Conservation (phyloP, 2,888 invertebrate species). For the Leptinotarsa haldemani region DNA sequence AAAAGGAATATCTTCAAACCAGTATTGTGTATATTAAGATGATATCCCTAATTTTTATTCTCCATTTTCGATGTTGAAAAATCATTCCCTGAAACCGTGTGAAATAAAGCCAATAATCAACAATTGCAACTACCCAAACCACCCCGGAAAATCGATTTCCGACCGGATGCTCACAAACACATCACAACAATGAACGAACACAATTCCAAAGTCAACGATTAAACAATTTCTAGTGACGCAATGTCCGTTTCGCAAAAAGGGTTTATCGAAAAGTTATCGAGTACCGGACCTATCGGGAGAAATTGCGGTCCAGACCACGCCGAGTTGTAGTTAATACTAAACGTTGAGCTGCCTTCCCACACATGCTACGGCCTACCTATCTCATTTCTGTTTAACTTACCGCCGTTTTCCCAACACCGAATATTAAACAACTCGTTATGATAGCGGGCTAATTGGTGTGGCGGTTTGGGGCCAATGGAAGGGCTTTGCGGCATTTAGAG, state of each 20-base stretch:
- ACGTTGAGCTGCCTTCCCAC: slow-evolving; percentile 47
- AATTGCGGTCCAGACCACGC: slow-evolving; percentile 50
- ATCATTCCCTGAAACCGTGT: not conserved
- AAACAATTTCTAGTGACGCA: not conserved
- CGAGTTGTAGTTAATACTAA: slow-evolving; percentile 50
- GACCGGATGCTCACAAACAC: slow-evolving; percentile 9
- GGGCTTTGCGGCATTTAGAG: not conserved
- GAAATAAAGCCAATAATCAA: not conserved
- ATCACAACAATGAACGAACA: not conserved
- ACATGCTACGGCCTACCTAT: slow-evolving; percentile 50
- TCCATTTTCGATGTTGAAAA: no score
- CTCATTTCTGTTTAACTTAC: slow-evolving; percentile 48
- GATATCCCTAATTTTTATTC: no score
- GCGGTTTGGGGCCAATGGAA: slow-evolving; percentile 7
- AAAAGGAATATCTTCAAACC: no score
- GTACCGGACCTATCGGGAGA: slow-evolving; percentile 26
- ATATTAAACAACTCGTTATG: slow-evolving; percentile 28
- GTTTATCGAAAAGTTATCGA: slow-evolving; percentile 11
- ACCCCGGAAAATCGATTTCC: not conserved
- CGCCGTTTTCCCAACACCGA: slow-evolving; percentile 40
- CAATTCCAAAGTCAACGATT: slow-evolving; percentile 1
- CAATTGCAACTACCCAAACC: not conserved
- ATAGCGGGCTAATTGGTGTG: slow-evolving; percentile 30
- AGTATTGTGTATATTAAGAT: no score
- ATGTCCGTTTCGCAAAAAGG: slow-evolving; percentile 4